Evolutionary conservation across 2,888 invertebrate species (phyloP).

Genomic region (Thera britannica): DNA sequence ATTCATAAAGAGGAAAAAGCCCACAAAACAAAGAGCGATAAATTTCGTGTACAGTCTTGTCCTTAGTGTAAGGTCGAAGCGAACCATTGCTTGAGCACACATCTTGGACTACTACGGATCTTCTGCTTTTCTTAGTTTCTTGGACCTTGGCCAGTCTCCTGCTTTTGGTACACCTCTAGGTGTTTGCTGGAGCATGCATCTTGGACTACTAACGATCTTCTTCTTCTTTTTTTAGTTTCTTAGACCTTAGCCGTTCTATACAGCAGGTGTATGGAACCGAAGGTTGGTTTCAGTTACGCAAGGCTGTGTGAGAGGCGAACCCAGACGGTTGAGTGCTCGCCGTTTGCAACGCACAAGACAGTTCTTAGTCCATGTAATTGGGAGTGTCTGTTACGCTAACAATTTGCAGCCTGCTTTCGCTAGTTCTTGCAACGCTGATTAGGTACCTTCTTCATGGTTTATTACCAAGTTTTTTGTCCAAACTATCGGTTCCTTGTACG

Average conservation of each 20-base stretch:
- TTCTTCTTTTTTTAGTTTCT: not conserved
- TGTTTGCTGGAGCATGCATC: too few species aligned
- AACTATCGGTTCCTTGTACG: not conserved
- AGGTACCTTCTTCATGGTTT: slow-evolving; percentile 2
- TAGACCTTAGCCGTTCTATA: not conserved
- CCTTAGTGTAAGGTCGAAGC: not conserved
- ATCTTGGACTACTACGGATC: too few species aligned
- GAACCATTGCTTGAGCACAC: not conserved
- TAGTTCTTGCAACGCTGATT: slow-evolving; percentile 13
- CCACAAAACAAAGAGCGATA: too few species aligned
- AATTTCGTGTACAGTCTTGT: too few species aligned
- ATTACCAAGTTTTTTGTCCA: not conserved
- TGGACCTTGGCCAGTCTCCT: not conserved
- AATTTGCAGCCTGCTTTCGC: slow-evolving; percentile 47
- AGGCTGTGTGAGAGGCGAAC: slow-evolving; percentile 66
- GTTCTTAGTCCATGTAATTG: slow-evolving; percentile 60
- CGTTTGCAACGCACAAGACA: slow-evolving; percentile 61
- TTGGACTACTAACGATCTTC: too few species aligned
- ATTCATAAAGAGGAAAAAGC: too few species aligned
- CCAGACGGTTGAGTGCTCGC: slow-evolving; percentile 35
- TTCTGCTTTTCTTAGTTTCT: not conserved
- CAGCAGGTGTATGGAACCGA: slow-evolving; percentile 85
- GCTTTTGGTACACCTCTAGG: too few species aligned
- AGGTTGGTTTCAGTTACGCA: slow-evolving; percentile 88
- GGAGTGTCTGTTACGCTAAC: slow-evolving; percentile 48